Conservation (phyloP, 2,113 vertebrate species). For the Cyanoliseus patagonus region DNA sequence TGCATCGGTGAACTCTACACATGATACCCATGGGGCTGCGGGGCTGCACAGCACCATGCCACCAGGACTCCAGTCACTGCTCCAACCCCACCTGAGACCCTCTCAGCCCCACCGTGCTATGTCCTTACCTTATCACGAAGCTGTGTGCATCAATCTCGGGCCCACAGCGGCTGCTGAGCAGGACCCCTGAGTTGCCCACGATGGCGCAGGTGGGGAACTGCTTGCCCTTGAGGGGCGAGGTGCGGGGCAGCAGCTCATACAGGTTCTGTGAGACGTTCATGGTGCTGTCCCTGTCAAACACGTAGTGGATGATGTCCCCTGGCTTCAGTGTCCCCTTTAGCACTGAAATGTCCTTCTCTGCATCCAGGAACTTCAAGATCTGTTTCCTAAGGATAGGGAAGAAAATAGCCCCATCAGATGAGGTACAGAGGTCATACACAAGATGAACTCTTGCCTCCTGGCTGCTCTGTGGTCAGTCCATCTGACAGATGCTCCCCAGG, state of each 20-base stretch:
- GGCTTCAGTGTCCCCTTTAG: slow-evolving; percentile 92
- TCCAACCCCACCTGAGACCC: rapidly evolving
- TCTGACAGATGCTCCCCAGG: not conserved
- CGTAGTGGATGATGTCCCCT: slow-evolving; percentile 92
- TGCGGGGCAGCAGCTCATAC: slow-evolving; percentile 89
- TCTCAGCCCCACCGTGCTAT: rapidly evolving
- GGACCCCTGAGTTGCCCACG: slow-evolving; percentile 93
- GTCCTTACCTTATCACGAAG: slow-evolving; percentile 89
- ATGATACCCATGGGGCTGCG: rapidly evolving
- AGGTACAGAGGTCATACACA: not conserved
- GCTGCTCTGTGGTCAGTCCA: not conserved
- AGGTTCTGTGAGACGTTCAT: slow-evolving; percentile 94
- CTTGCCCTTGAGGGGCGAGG: slow-evolving; percentile 89
- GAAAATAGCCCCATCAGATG: not conserved
- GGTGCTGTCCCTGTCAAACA: slow-evolving; percentile 94
- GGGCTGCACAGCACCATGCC: not conserved
- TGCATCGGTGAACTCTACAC: rapidly evolving
- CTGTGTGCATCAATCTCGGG: slow-evolving; percentile 90
- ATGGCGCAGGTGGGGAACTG: slow-evolving; percentile 90
- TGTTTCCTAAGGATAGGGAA: slow-evolving; percentile 82
- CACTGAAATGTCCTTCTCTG: slow-evolving; percentile 94
- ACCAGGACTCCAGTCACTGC: not conserved
- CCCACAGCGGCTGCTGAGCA: slow-evolving; percentile 93
- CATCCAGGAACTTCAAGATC: slow-evolving; percentile 91
- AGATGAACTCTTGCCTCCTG: not conserved